Base-by-base conservation (phyloP, 1,140 invertebrate species). In the Aphaenogaster ashmeadi region DNA sequence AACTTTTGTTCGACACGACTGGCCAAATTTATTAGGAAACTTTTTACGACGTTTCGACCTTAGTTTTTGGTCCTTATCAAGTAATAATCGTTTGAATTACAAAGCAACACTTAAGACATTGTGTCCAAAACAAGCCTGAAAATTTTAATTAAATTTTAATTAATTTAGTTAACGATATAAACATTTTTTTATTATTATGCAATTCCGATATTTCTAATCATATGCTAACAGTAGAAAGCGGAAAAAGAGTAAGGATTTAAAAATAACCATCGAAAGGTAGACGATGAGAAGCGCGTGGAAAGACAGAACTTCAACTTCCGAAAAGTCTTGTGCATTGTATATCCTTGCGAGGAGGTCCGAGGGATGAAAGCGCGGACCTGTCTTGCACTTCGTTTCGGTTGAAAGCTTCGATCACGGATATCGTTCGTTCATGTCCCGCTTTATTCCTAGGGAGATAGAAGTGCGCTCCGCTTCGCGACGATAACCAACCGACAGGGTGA, bases 391-490 rank as follows among this genome's bases (percentile, higher is more conserved):
- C 41, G 80, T 84, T 84, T 84, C 80, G n/a, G 54, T 84, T 84
- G 80, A 74, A 84, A 84, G 67, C 80, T 84, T 75, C 69, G 67
- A 84, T 84, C 80, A 84, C 41, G 80, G 80, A 84, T 84, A 84
- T 84, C 69, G 69, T 84, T 84, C 54, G 69, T 62, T 74, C 67
- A 67, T 74, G 69, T 75, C 69, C 13, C 54, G 41, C 69, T 84
- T 60, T 84, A 84, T 84, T 75, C 54, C 67, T 74, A 21, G 54
- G 27, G 41, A 84, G 47, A 84, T 56, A 75, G 72, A 84, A 75
- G 69, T 62, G n/a, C 27, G 56, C 33, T 36, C 75, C 54, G 13
- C 80, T 50, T 74, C 27, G 38, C 54, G 47, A 74, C 69, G 67
- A 80, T 66, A 80, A 44, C 78, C 27, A 66, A 66, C 18, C 58